phyloP scores from a whole-genome alignment of 2,888 invertebrate species.

The Coleophora flavipennella region DNA sequence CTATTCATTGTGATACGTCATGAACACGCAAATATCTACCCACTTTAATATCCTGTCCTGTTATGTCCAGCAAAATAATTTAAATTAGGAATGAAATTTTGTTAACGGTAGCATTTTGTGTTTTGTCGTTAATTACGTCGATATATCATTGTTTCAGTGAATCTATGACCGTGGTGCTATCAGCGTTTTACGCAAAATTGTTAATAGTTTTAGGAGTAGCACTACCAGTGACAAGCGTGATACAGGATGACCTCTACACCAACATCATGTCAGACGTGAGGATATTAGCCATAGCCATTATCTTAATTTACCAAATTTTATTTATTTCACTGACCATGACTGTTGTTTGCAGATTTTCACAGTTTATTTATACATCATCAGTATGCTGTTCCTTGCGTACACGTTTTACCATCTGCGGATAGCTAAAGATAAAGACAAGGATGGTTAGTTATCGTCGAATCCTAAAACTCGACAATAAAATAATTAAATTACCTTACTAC shows the following conservation, averaged over 20 bases:
- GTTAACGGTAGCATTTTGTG: constrained; percentile 9
- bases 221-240: constrained; percentile 75
- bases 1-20: too few species aligned
- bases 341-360: constrained; percentile 75
- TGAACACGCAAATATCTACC: too few species aligned
- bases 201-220: constrained; percentile 77
- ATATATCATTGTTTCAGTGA: constrained; percentile 63
- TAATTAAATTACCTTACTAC: too few species aligned
- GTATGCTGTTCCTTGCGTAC: constrained; percentile 79
- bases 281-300: constrained; percentile 12
- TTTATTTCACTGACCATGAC: background rate
- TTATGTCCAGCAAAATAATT: constrained; percentile 21
- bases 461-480: too few species aligned
- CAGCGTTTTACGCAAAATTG: constrained; percentile 77
- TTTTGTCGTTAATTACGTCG: constrained; percentile 27
- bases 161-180: constrained; percentile 73
- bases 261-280: constrained; percentile 60
- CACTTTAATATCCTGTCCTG: too few species aligned
- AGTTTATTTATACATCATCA: constrained; percentile 80
- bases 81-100: constrained; percentile 13
- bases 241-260: constrained; percentile 67
- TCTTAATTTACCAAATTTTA: too few species aligned
- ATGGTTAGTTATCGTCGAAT: constrained; percentile 31
- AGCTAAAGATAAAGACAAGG: constrained; percentile 38
- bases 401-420: constrained; percentile 75